Conservation (phyloP, 2,797 vertebrate genomes). For the Dromococcyx pavoninus region DNA sequence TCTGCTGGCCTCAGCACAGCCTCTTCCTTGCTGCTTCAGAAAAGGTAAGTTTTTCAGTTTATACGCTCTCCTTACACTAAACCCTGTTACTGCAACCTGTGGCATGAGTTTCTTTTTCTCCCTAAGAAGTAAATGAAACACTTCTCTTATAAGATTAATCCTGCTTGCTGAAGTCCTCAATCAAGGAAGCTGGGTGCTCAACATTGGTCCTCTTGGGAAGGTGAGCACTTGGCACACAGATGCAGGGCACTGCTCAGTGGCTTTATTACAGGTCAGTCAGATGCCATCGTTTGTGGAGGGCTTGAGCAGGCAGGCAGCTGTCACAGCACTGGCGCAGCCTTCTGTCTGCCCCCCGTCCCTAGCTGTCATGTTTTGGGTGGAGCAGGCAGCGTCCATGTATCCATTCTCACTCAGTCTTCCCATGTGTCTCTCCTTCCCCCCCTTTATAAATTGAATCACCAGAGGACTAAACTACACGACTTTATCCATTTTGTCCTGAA, state of each 20-base stretch:
- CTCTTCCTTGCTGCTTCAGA: not conserved
- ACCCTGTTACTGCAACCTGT: not conserved
- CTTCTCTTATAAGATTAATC: not conserved
- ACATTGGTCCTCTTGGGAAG: not conserved
- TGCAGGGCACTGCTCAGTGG: not conserved
- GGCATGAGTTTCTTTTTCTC: not conserved
- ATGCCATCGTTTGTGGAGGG: not conserved
- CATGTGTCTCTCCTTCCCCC: not conserved
- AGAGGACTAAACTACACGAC: not conserved
- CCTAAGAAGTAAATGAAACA: not conserved
- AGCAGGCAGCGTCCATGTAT: not conserved
- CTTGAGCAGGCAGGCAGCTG: not conserved
- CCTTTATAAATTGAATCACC: not conserved
- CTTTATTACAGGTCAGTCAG: not conserved
- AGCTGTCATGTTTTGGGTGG: not conserved
- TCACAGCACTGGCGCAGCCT: not conserved
- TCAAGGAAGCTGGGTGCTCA: not conserved
- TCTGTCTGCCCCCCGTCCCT: not conserved
- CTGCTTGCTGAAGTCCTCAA: not conserved
- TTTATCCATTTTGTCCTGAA: not conserved
- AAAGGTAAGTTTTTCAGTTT: not conserved
- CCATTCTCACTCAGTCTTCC: not conserved
- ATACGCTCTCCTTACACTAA: not conserved
- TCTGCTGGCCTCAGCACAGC: not conserved
- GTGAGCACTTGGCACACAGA: not conserved